Conservation (phyloP, 30 jellyfish, hydroid and myxozoan species). For the Turritopsis rubra region DNA sequence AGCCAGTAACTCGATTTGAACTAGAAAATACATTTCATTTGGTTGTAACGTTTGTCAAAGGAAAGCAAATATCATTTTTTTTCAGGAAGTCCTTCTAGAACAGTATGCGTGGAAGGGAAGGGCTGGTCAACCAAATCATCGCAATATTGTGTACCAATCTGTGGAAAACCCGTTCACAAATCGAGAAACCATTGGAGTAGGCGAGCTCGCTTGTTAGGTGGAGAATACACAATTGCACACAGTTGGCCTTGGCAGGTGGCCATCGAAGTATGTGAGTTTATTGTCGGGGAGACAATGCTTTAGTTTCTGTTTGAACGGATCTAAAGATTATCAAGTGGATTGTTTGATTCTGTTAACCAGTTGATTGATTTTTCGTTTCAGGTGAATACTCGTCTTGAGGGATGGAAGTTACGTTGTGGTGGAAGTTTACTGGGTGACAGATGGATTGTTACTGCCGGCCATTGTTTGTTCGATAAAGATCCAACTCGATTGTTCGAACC, state of each 20-base stretch:
- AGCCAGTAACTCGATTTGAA: too few relatives aligned
- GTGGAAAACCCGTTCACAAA: slow-evolving; percentile 71
- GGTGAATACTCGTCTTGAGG: slow-evolving; percentile 36
- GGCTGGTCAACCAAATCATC: slow-evolving; percentile 63
- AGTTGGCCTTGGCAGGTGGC: slow-evolving; percentile 99
- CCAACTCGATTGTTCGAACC: slow-evolving; percentile 46
- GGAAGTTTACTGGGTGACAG: slow-evolving; percentile 77
- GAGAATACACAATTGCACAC: slow-evolving; percentile 53
- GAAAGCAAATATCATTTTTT: not conserved
- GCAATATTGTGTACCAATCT: slow-evolving; percentile 85
- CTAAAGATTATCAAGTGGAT: not conserved
- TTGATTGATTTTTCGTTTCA: not conserved
- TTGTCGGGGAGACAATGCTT: too few relatives aligned
- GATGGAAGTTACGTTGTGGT: slow-evolving; percentile 92
- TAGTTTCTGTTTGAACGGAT: too few relatives aligned
- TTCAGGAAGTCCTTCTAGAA: not conserved
- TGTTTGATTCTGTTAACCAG: not conserved
- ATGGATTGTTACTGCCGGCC: slow-evolving; percentile 99
- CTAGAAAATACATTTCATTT: not conserved
- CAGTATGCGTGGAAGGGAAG: slow-evolving; percentile 49
- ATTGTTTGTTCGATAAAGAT: slow-evolving; percentile 65
- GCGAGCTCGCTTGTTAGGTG: slow-evolving; percentile 86
- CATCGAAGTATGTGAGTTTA: slow-evolving; percentile 43
- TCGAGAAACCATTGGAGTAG: slow-evolving; percentile 17
- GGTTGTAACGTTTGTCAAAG: not conserved